phyloP scores from a whole-genome alignment of 2,797 vertebrate species.

The Petrocephalus sullivani region DNA sequence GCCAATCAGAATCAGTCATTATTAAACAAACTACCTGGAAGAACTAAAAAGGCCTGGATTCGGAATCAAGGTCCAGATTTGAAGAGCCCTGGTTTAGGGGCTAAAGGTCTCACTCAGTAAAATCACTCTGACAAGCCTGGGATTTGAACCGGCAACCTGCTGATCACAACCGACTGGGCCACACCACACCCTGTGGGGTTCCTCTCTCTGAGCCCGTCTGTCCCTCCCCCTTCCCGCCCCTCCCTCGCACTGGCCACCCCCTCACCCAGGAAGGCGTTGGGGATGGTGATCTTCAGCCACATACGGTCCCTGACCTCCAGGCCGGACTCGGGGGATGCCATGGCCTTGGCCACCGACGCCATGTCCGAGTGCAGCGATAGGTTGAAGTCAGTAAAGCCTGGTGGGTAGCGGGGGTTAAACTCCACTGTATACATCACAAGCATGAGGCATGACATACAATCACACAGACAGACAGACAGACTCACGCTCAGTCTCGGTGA shows the following conservation, averaged over 20 bases:
- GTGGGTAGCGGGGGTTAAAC: not conserved
- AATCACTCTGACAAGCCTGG: not conserved
- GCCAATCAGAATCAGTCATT: too few relatives aligned
- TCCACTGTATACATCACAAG: not conserved
- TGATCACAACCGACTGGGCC: not conserved
- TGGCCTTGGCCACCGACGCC: constrained; percentile 86
- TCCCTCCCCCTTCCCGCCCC: constrained; percentile 30
- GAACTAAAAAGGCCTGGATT: too few relatives aligned
- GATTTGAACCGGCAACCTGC: not conserved
- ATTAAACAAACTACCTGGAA: too few relatives aligned
- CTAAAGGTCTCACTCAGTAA: not conserved
- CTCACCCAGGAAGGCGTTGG: constrained; percentile 84
- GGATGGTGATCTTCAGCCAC: constrained; percentile 86
- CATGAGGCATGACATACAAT: not conserved
- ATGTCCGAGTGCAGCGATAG: constrained; percentile 87
- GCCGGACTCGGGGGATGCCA: constrained; percentile 87
- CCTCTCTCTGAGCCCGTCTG: not conserved
- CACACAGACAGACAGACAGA: constrained; percentile 26
- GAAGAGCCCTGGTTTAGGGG: not conserved
- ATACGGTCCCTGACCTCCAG: constrained; percentile 84
- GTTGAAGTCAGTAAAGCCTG: constrained; percentile 81
- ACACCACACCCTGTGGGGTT: not conserved
- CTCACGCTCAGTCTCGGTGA: constrained; percentile 98
- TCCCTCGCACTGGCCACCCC: constrained; percentile 18
- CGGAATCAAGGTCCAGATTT: too few relatives aligned